A percentile compares a stretch with the other conserved stretches of the same genome.
Conservation (phyloP, 1,140 invertebrate species). For the Myzus persicae region DNA sequence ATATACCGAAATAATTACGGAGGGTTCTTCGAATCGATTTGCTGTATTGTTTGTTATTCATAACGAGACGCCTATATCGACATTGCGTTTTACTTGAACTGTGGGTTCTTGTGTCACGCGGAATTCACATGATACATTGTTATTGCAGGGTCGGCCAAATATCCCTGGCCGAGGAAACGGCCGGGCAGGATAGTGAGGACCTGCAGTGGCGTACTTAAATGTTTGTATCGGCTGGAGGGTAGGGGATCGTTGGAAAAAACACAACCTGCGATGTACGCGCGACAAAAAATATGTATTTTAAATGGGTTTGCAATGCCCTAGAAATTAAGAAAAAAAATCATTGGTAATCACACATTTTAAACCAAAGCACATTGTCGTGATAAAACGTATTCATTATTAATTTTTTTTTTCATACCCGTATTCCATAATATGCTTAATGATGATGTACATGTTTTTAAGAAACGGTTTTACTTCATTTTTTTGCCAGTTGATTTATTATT, state of each 20-base stretch:
- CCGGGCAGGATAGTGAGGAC: no score
- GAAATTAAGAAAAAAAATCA: no score
- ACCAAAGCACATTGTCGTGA: neutral
- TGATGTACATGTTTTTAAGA: neutral
- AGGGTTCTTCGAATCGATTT: neutral
- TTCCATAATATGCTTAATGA: neutral
- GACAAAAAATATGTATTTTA: no score
- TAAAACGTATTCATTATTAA: neutral
- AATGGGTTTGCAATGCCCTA: no score
- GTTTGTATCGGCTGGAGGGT: no score
- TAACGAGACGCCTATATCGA: neutral
- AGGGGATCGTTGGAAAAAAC: no score
- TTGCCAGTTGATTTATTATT: neutral
- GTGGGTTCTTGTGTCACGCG: neutral
- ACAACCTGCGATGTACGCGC: no score
- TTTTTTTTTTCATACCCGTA: neutral
- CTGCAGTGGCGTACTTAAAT: no score
- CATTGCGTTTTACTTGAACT: neutral
- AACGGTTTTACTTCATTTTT: neutral
- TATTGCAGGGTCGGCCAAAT: no score
- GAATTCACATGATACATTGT: neutral
- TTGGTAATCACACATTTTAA: no score
- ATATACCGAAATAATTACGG: neutral
- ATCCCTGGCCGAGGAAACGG: neutral
- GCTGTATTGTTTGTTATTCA: neutral